Evolutionary conservation across 2,113 vertebrate genomes (phyloP), one percentile per base, ranked within the genome.

Genomic region (Hyperoodon ampullatus): DNA sequence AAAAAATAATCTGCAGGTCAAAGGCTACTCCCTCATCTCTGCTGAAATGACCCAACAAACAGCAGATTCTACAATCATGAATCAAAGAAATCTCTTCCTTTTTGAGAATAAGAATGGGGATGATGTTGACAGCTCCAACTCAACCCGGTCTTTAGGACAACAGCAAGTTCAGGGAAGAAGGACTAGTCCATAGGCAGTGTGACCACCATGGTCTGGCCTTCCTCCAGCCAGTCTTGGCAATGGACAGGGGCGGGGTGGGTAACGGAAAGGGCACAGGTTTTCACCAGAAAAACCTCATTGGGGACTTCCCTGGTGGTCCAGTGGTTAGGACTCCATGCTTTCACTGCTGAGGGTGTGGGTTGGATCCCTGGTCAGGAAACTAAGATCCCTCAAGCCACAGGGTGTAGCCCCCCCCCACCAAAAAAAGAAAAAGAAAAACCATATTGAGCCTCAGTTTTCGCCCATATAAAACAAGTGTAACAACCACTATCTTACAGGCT

Each of bases 141-240:
- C 50, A 90, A 21, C 33, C 18, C 10, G 44, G 65, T 82, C 80
- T 21, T 50, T 23, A 44, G 39, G 71, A 77, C 61, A 60, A 58
- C 0, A 6, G 58, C 44, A 55, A 66, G 9, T 66, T 71, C 26
- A 42, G 19, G 53, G 16, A 28, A 68, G 13, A 28, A 68, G 35
- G 13, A 82, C 5, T 4, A n/a, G 35, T 7, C 16, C 5, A 1
- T 14, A 8, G 9, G 60, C 8, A 47, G 10, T 2, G 2, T 53
- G 21, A 5, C 6, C 21, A 16, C 58, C 15, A 3, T 3, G 6
- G 26, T 18, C 65, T 63, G 71, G 23, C 24, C 80, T 84, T 63
- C 77, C 35, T 93, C 60, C 33, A 60, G 63, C 13, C 42, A 42
- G 42, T 60, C 70, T 60, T 55, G 35, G 39, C 61, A 18, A 13